phyloP scores from a whole-genome alignment of 1,140 invertebrate genomes.

The Rhopalosiphum maidis region DNA sequence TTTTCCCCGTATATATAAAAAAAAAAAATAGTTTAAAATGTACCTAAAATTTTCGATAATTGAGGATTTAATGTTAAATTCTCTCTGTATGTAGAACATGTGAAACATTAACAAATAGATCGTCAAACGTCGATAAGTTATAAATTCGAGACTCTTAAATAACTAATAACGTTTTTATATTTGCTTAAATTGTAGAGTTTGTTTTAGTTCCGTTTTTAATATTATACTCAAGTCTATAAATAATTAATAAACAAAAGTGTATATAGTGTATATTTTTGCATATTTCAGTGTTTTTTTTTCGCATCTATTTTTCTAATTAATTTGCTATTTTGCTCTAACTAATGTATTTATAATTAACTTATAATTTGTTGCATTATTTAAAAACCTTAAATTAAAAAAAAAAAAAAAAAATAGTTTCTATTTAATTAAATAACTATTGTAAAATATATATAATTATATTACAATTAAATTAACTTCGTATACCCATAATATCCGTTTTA shows the following conservation, averaged over 20 bases:
- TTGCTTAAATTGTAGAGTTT: background rate
- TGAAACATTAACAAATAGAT: background rate
- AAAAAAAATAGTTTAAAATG: background rate
- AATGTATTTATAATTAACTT: background rate
- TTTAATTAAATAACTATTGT: background rate
- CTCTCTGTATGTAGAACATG: background rate
- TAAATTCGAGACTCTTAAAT: background rate
- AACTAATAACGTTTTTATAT: background rate
- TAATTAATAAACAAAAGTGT: background rate
- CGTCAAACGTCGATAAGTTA: background rate
- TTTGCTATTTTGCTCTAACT: background rate
- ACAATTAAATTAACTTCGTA: background rate
- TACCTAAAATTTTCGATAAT: background rate
- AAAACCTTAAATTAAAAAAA: background rate
- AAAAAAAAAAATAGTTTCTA: background rate
- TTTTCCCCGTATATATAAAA: background rate
- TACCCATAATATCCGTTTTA: background rate
- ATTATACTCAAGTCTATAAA: background rate
- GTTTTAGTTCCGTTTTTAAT: background rate
- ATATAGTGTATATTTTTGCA: background rate
- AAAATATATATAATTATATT: background rate
- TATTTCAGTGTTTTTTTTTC: background rate
- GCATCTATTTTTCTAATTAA: background rate
- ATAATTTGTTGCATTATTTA: slow-evolving; percentile 13
- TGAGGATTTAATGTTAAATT: background rate